These are phyloP conservation scores for Tolmerus cingulatus DNA, from an alignment of 2,888 invertebrate genomes.

Conservation along the genomic window DNA sequence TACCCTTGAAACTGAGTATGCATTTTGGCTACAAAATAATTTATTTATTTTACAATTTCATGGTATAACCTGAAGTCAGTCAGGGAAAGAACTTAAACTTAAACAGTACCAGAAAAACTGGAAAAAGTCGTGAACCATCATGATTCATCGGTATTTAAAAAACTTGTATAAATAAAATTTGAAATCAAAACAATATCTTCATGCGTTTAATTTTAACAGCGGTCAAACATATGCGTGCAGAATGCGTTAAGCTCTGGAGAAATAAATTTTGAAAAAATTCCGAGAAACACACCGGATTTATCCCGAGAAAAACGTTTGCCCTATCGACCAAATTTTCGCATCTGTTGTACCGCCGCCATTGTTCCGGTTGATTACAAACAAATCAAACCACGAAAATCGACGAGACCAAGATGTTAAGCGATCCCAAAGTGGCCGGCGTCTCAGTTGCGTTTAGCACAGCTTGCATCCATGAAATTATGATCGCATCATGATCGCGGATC, in stretches of 20 bases:
- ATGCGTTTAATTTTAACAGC: background rate
- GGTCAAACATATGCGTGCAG: background rate
- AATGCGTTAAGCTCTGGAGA: background rate
- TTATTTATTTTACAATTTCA: too few species aligned
- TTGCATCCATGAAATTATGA: slow-evolving; percentile 23
- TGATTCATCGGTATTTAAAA: background rate
- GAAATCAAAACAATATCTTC: background rate
- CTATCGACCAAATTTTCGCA: slow-evolving; percentile 5
- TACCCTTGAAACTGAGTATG: too few species aligned
- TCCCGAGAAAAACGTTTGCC: background rate
- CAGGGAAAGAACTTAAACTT: too few species aligned
- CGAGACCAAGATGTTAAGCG: background rate
- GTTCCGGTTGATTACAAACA: slow-evolving; percentile 12
- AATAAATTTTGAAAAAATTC: background rate
- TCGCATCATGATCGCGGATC: background rate
- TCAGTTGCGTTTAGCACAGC: background rate
- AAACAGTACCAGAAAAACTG: too few species aligned
- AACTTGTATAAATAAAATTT: background rate
- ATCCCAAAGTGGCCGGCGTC: background rate
- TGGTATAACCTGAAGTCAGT: too few species aligned
- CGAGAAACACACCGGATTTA: background rate
- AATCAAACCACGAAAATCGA: slow-evolving; percentile 7
- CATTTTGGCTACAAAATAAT: too few species aligned
- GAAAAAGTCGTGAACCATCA: background rate
- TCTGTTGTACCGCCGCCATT: background rate